Base-by-base conservation (phyloP, 2,888 invertebrate genomes). In the Leuctra nigra region DNA sequence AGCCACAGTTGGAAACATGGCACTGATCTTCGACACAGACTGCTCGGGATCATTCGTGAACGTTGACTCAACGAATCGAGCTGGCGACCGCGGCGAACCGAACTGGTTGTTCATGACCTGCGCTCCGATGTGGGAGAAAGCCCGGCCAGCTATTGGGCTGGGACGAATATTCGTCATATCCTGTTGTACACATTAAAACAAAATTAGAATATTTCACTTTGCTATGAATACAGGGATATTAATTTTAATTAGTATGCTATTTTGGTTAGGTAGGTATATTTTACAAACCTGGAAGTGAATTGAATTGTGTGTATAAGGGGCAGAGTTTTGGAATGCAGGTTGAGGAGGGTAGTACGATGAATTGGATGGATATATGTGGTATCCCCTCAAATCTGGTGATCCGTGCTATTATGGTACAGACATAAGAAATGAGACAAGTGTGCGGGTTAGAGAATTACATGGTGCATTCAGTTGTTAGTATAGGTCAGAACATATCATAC, bases 1-100 rank as follows among this genome's bases (percentile, higher is more conserved):
- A 59, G 87, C 83, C 54, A 91, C 93, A 6, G 93, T 93, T 1
- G 93, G 93, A 70, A 94, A 93, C 84, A 92, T 87, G 46, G 88
- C 83, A 66, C 86, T 83, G 64, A 91, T 88, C 72, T 88, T 91
- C 38, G 83, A 77, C 13, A 90, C 87, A 57, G 86, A 78, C 6
- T 84, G 81, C 64, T 90, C 89, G 1, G 82, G 80, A 61, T 88
- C 86, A 6, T 77, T 75, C 1, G 77, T 78, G 57, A 80, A 75
- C 52, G 82, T 78, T 2, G 84, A 82, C 66, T 87, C 86, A 64
- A 80, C 59, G 76, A 73, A 65, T 73, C 76, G 61, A 29, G 61
- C 48, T 47, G 58, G 59, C 36, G 63, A 63, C 39, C 62, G 59
- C 48, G 64, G 63, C 6, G 61, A 59, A 13, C 64, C 64, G 24